Percentiles rank a stretch among this genome's conserved stretches.
phyloP scores from a whole-genome alignment of 1,140 invertebrate species.

The Listronotus oregonensis region DNA sequence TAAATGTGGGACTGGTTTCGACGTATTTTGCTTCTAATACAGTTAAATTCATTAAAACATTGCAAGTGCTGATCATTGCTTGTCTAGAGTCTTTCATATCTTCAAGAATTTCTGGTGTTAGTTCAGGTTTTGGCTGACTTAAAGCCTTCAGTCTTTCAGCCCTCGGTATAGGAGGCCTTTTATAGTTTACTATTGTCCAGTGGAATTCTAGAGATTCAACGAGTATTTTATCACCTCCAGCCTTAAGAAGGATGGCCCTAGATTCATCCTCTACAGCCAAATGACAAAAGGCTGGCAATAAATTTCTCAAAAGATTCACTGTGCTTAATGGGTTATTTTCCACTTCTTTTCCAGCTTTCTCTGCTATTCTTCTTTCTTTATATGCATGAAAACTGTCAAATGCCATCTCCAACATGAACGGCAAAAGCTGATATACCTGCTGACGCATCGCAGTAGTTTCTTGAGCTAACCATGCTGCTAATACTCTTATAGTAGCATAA shows the following conservation, averaged over 20 bases:
- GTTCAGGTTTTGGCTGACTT: constrained; percentile 73
- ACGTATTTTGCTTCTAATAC: constrained; percentile 84
- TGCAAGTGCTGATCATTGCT: constrained; percentile 86
- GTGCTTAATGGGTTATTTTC: constrained; percentile 67
- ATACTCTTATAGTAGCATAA: constrained; percentile 79
- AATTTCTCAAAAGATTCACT: constrained; percentile 75
- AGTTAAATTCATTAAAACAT: constrained; percentile 90
- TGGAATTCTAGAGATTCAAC: constrained; percentile 80
- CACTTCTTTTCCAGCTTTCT: constrained; percentile 64
- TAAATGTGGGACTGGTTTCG: constrained; percentile 75
- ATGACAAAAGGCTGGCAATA: constrained; percentile 87
- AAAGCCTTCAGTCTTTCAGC: constrained; percentile 74
- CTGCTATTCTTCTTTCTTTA: constrained; percentile 65
- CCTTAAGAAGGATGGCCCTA: constrained; percentile 77
- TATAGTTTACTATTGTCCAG: constrained; percentile 85
- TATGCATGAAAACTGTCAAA: constrained; percentile 82
- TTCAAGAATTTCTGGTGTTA: constrained; percentile 72
- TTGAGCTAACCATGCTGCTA: constrained; percentile 88
- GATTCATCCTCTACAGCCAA: constrained; percentile 87
- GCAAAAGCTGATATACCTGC: constrained; percentile 78
- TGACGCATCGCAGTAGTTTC: constrained; percentile 88
- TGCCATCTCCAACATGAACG: constrained; percentile 76
- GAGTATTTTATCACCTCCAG: constrained; percentile 79
- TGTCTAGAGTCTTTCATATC: constrained; percentile 81
- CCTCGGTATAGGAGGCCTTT: constrained; percentile 77